These are phyloP conservation scores for Pangasius krempfi DNA, from an alignment of 2,797 vertebrate genomes.

Conservation along the genomic window DNA sequence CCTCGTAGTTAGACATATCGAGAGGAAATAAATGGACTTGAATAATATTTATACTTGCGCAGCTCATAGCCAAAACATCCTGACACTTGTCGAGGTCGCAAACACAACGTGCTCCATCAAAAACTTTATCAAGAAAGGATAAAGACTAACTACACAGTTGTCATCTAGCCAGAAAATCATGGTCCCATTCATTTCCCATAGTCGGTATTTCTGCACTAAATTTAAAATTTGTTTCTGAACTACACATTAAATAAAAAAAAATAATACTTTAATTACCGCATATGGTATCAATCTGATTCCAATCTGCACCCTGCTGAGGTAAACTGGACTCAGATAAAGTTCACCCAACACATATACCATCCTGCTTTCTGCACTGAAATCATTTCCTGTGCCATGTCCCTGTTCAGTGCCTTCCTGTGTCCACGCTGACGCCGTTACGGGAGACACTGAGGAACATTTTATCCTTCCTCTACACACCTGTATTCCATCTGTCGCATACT, in stretches of 20 bases:
- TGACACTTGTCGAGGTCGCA: neutral
- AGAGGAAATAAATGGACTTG: slow-evolving; percentile 1
- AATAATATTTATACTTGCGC: neutral
- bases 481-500: slow-evolving; percentile 50
- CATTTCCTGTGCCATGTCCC: slow-evolving; percentile 57
- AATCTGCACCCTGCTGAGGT: neutral
- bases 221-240: neutral
- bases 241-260: neutral
- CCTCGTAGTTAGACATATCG: neutral
- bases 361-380: slow-evolving; percentile 26
- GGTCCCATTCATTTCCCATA: neutral
- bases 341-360: neutral
- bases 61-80: slow-evolving; percentile 4
- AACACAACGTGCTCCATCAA: neutral
- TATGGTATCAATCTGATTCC: neutral
- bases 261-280: neutral
- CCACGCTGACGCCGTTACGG: slow-evolving; percentile 53
- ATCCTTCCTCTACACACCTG: slow-evolving; percentile 64
- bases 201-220: neutral
- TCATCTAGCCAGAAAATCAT: neutral
- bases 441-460: neutral
- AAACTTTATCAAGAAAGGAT: neutral
- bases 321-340: neutral
- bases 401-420: slow-evolving; percentile 59
- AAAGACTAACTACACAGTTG: neutral